Conservation (phyloP, 1,140 invertebrate genomes). For the Latrodectus geometricus region DNA sequence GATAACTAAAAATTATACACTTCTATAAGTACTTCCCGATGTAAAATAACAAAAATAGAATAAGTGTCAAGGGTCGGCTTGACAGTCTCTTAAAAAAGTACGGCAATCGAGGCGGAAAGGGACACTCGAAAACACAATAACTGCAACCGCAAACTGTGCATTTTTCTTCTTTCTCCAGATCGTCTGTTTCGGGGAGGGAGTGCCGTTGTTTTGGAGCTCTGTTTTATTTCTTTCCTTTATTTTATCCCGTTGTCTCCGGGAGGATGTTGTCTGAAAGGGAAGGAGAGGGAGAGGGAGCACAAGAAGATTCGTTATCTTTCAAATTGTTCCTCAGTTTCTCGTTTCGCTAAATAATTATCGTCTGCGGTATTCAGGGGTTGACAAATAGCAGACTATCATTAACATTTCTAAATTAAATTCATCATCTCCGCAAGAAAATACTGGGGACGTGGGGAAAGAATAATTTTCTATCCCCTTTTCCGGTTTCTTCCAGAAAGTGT, state of each 20-base stretch:
- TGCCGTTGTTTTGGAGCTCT: neutral
- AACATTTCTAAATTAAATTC: conserved; percentile 44
- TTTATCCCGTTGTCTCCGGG: neutral
- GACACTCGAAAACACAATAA: neutral
- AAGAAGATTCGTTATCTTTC: conserved; percentile 9
- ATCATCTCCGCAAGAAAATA: neutral
- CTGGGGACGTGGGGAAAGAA: no score
- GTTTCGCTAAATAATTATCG: conserved; percentile 14
- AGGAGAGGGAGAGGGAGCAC: neutral
- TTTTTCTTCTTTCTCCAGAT: neutral
- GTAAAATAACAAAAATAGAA: no score
- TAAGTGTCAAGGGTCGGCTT: no score
- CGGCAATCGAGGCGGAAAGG: neutral
- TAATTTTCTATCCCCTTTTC: no score
- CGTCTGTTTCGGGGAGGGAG: neutral
- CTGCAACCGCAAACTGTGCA: neutral
- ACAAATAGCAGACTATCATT: conserved; percentile 45
- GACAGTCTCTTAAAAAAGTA: no score
- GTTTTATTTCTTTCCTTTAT: neutral
- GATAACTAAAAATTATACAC: no score
- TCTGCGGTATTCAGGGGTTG: conserved; percentile 7
- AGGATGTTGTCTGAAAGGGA: neutral
- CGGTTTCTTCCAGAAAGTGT: no score
- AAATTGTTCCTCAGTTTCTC: neutral
- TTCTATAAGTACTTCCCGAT: no score